phyloP scores from a whole-genome alignment of 1,140 invertebrate species.

The Cataglyphis hispanica region DNA sequence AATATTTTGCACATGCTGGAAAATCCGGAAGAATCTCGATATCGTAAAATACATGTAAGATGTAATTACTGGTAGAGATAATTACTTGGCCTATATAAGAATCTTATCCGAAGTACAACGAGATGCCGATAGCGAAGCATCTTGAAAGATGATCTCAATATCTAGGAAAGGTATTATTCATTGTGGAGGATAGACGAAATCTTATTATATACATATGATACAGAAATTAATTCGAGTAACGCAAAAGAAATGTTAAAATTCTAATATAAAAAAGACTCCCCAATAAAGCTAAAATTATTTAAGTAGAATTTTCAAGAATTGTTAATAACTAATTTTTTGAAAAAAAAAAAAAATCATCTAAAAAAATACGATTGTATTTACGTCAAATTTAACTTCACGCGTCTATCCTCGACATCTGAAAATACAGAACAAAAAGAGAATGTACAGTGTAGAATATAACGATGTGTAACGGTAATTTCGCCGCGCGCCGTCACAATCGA shows the following conservation, averaged over 20 bases:
- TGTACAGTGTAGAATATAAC: constrained; percentile 74
- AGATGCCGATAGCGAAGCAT: constrained; percentile 28
- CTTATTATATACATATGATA: background rate
- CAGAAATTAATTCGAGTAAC: background rate
- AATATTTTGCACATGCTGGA: constrained; percentile 6
- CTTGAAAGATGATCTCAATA: constrained; percentile 30
- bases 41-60: constrained; percentile 2
- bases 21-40: constrained; percentile 9
- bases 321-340: background rate
- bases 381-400: background rate
- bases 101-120: constrained; percentile 40
- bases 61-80: constrained; percentile 25
- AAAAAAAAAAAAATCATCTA: background rate
- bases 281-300: background rate
- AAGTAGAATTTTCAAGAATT: background rate
- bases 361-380: background rate
- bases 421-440: constrained; percentile 1
- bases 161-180: background rate
- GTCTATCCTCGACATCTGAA: constrained; percentile 15
- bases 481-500: constrained; percentile 45
- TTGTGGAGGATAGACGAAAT: background rate
- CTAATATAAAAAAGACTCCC: background rate
- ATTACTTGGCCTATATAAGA: constrained; percentile 48
- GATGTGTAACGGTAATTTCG: background rate
- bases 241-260: background rate